A percentile compares a stretch with the other conserved stretches of the same genome.
These are phyloP conservation scores for Drosophila simulans DNA, from an alignment of 1,140 invertebrate species.

Conservation along the genomic window DNA sequence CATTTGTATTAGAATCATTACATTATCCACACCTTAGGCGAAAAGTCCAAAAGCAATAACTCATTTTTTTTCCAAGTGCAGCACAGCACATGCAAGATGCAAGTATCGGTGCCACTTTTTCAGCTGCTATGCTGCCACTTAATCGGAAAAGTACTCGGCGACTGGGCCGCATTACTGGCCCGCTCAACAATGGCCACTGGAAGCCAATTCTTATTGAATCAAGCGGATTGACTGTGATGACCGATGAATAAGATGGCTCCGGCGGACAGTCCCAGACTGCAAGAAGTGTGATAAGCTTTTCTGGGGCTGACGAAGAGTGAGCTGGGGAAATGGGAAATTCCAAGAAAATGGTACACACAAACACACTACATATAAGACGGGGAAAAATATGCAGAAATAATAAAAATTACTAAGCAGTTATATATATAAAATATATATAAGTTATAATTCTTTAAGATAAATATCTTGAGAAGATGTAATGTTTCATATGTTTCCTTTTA, in stretches of 20 bases:
- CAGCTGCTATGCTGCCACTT: slow-evolving; percentile 49
- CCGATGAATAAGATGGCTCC: slow-evolving; percentile 35
- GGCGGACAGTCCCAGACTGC: slow-evolving; percentile 11
- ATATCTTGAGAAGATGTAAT: neutral
- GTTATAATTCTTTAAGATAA: too few relatives aligned
- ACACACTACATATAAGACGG: too few relatives aligned
- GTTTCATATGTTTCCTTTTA: too few relatives aligned
- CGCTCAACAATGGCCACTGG: slow-evolving; percentile 60
- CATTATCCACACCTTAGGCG: too few relatives aligned
- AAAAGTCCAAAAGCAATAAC: too few relatives aligned
- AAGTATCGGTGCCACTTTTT: slow-evolving; percentile 42
- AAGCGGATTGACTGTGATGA: slow-evolving; percentile 21
- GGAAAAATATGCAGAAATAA: too few relatives aligned
- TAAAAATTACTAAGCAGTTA: too few relatives aligned
- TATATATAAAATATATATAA: too few relatives aligned
- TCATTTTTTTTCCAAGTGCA: slow-evolving; percentile 6
- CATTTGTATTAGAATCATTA: too few relatives aligned
- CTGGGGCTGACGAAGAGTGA: neutral
- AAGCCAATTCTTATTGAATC: slow-evolving; percentile 76
- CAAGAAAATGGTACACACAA: too few relatives aligned
- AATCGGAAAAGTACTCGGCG: slow-evolving; percentile 59
- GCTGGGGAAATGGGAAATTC: neutral
- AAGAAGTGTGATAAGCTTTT: slow-evolving; percentile 22
- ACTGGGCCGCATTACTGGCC: slow-evolving; percentile 69
- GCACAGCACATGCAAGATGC: slow-evolving; percentile 16